Evolutionary conservation across 2,113 vertebrate species (phyloP).

Genomic region (Poeciliopsis prolifica): DNA sequence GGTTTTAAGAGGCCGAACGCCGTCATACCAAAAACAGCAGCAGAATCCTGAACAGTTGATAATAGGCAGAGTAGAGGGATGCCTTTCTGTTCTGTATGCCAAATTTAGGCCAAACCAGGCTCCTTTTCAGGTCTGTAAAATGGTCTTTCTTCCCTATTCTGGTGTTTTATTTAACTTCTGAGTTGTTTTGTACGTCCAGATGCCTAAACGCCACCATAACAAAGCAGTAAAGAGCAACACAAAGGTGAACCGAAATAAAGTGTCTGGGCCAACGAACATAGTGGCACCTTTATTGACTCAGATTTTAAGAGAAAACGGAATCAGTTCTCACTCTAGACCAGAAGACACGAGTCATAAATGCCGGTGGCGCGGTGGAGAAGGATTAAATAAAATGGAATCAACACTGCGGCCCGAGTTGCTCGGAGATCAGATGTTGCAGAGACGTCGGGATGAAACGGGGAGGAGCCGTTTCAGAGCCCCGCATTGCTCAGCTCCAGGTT

Average conservation of each 20-base stretch:
- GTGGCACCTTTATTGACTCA: not conserved
- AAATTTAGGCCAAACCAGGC: not conserved
- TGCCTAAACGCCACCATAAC: not conserved
- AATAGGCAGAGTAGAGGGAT: not conserved
- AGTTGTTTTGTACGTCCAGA: not conserved
- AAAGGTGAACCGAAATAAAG: not conserved
- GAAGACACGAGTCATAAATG: constrained; percentile 1
- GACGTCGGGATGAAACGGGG: not conserved
- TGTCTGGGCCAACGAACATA: not conserved
- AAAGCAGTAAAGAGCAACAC: not conserved
- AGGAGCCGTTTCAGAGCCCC: constrained; percentile 22
- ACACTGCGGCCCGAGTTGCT: constrained; percentile 22
- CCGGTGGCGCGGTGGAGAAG: constrained; percentile 4
- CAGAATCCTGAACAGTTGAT: not conserved
- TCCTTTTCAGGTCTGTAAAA: not conserved
- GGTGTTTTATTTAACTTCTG: not conserved
- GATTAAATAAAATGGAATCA: constrained; percentile 9
- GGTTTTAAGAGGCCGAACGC: not conserved
- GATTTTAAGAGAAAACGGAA: not conserved
- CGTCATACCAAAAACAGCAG: too few species aligned
- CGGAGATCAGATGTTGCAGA: constrained; percentile 32
- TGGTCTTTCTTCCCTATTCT: not conserved
- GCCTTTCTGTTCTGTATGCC: not conserved
- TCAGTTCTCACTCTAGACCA: not conserved
- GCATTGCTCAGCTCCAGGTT: constrained; percentile 61